Conservation (phyloP, 2,113 vertebrate species). For the Acanthisitta chloris region DNA sequence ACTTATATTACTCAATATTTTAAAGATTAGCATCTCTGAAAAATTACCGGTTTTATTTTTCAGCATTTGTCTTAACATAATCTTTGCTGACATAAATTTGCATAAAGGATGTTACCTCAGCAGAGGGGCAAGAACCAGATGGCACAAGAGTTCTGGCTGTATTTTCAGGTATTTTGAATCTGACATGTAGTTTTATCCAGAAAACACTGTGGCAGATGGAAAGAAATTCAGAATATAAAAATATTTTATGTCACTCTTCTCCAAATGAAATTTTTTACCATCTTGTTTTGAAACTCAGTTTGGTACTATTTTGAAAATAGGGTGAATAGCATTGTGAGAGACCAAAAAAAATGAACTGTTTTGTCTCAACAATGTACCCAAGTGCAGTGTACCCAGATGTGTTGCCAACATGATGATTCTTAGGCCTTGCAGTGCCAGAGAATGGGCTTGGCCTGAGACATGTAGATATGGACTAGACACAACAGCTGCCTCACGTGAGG, state of each 20-base stretch:
- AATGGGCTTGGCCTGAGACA: too few species aligned
- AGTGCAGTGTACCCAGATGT: too few species aligned
- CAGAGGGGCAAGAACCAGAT: not conserved
- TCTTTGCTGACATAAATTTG: constrained; percentile 1
- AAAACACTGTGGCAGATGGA: not conserved
- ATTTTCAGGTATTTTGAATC: constrained; percentile 3
- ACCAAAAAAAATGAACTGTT: too few species aligned
- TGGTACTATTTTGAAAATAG: not conserved
- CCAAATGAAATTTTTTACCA: not conserved
- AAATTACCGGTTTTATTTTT: not conserved
- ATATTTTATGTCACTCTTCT: not conserved
- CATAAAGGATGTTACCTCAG: not conserved
- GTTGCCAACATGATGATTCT: too few species aligned
- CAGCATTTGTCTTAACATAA: not conserved
- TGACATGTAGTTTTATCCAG: not conserved
- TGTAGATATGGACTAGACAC: too few species aligned
- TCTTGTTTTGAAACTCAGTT: not conserved
- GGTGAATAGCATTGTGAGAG: too few species aligned
- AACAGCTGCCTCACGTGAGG: too few species aligned
- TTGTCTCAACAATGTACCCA: too few species aligned
- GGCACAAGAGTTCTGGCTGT: not conserved
- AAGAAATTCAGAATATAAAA: not conserved
- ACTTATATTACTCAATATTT: not conserved
- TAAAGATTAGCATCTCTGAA: not conserved
- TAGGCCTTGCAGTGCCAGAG: too few species aligned